Base-by-base conservation (phyloP, 2,888 invertebrate genomes). In the Thymelicus acteon region DNA sequence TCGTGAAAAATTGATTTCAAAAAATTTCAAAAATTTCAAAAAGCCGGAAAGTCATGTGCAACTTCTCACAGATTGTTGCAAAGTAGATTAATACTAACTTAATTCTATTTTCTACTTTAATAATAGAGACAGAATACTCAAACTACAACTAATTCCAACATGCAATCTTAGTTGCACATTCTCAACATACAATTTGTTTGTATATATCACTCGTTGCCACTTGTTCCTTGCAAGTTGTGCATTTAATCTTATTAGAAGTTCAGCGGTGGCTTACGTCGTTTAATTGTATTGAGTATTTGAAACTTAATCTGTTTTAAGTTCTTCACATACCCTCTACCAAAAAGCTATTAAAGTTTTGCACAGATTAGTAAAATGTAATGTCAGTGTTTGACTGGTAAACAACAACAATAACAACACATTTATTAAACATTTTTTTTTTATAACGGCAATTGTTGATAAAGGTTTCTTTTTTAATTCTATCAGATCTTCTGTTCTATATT, bases 121-220 rank as follows among this genome's bases (percentile, higher is more conserved):
- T 52, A 19, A 15, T 19, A 48, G 47, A 58, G 60, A 31, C 60
- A 39, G 37, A 57, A 68, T 24, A 57, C 52, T 19, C 57, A 48
- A 69, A 62, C 57, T 63, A 44, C n/a, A 15, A 68, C 62, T 58
- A 54, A 63, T 77, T 77, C 74, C 74, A 78, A 79, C 78, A 83
- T 85, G 82, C 83, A 80, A 81, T 80, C 81, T 78, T 79, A 82
- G 80, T 84, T 83, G 47, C 63, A 63, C 69, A 69, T 69, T 69
- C 63, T 48, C 77, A 79, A 80, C 75, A 75, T 77, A 73, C 76
- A 75, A 76, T 77, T 78, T 78, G 76, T 78, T 78, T 74, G 76
- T 74, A 74, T 74, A 75, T 77, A 75, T 74, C 75, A 76, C 76
- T 77, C 75, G 74, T 77, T 77, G 74, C 75, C 75, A 77, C 76